A percentile compares a stretch with the other conserved stretches of the same genome.
These are phyloP conservation scores for Callorhinus ursinus DNA, from an alignment of 2,113 vertebrate species.

Conservation along the genomic window DNA sequence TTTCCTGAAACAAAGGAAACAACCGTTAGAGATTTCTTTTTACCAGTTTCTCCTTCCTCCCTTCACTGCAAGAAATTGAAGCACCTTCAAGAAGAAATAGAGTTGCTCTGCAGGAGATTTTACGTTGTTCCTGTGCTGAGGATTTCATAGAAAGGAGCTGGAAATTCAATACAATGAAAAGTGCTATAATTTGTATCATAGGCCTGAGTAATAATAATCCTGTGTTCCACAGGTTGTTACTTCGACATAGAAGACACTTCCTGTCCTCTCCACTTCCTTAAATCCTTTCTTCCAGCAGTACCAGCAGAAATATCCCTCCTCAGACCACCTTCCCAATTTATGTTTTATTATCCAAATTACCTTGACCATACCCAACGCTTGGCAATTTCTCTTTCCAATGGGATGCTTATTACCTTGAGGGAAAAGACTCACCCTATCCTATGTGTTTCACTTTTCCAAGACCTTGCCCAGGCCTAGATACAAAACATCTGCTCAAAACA, in stretches of 20 bases:
- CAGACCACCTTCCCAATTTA: neutral
- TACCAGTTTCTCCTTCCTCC: neutral
- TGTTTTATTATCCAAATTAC: constrained; percentile 30
- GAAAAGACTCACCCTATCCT: neutral
- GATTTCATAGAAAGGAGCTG: neutral
- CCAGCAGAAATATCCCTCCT: neutral
- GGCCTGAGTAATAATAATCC: neutral
- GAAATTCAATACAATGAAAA: neutral
- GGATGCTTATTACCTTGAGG: neutral
- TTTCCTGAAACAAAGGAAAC: neutral
- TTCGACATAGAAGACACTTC: neutral
- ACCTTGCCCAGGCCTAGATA: constrained; percentile 7
- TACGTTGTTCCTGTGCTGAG: neutral
- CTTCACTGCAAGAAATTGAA: neutral
- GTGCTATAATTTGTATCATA: neutral
- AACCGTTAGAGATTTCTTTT: neutral
- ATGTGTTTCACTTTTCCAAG: neutral
- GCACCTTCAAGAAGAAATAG: neutral
- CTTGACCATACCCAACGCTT: neutral
- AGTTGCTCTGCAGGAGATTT: neutral
- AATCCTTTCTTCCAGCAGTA: neutral
- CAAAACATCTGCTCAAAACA: constrained; percentile 63
- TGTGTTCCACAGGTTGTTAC: neutral
- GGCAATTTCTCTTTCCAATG: constrained; percentile 15
- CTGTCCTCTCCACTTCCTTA: neutral